Conservation (phyloP, 2,113 vertebrate species). For the Chlorodrepanis virens region DNA sequence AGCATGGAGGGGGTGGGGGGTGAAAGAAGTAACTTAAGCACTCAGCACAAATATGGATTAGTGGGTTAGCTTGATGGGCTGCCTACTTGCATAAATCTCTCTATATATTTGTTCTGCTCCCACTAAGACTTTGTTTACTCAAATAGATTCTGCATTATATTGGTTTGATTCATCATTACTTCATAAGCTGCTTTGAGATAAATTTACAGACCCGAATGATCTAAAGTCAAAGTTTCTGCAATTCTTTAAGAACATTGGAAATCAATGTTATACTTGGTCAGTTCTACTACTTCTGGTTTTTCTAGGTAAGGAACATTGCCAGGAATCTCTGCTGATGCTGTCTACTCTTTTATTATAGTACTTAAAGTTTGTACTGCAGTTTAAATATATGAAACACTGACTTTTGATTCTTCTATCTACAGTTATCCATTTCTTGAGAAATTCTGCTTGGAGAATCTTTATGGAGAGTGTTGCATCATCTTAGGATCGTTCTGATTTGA, state of each 20-base stretch:
- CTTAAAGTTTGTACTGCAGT: background rate
- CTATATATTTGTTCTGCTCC: background rate
- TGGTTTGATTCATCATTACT: background rate
- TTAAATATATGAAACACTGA: background rate
- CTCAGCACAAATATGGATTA: background rate
- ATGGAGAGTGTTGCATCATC: background rate
- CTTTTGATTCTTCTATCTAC: background rate
- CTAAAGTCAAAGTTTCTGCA: background rate
- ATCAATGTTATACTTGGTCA: background rate
- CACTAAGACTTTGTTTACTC: background rate
- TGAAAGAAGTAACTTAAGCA: background rate
- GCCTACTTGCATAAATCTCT: background rate
- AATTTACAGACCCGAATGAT: background rate
- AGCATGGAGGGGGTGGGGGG: fast-evolving
- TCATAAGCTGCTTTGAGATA: background rate
- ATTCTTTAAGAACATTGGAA: background rate
- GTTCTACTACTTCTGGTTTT: background rate
- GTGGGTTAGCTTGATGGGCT: background rate
- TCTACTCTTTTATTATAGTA: background rate
- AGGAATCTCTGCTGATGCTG: background rate
- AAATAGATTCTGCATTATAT: background rate
- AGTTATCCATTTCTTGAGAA: background rate
- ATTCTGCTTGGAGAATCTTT: background rate
- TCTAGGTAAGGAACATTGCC: background rate
- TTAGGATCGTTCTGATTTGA: background rate